Conservation (phyloP, 2,113 vertebrate species). For the Pelvicachromis taeniatus region DNA sequence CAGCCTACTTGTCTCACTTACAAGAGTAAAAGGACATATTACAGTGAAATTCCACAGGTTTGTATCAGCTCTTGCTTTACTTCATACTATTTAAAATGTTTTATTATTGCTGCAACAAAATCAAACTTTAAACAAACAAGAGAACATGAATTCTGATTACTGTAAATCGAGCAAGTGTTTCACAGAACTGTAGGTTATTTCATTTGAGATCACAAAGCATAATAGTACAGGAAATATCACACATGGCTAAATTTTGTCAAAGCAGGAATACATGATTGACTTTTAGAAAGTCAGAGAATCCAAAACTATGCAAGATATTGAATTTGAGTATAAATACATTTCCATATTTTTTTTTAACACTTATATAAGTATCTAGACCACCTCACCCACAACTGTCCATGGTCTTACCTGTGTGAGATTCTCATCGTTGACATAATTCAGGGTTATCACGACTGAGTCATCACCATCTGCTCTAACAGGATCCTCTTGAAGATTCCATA, state of each 20-base stretch:
- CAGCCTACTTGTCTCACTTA: no score
- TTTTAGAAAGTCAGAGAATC: background rate
- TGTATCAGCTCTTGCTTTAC: no score
- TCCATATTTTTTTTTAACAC: background rate
- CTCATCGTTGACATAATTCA: background rate
- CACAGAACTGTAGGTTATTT: background rate
- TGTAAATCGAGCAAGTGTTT: background rate
- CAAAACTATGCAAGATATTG: no score
- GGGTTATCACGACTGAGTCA: background rate
- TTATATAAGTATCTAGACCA: background rate
- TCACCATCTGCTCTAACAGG: background rate
- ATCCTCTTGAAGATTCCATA: background rate
- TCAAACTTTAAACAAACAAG: background rate
- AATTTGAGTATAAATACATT: background rate
- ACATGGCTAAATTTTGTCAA: background rate
- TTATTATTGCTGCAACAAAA: background rate
- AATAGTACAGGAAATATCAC: background rate
- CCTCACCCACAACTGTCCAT: background rate
- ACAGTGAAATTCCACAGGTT: no score
- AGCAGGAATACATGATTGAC: accelerated
- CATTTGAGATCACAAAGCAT: background rate
- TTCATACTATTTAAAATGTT: no score
- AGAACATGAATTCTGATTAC: background rate
- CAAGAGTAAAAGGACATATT: no score
- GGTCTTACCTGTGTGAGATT: background rate